These are phyloP conservation scores for Uria aalge DNA, from an alignment of 2,113 vertebrate species.

Conservation along the genomic window DNA sequence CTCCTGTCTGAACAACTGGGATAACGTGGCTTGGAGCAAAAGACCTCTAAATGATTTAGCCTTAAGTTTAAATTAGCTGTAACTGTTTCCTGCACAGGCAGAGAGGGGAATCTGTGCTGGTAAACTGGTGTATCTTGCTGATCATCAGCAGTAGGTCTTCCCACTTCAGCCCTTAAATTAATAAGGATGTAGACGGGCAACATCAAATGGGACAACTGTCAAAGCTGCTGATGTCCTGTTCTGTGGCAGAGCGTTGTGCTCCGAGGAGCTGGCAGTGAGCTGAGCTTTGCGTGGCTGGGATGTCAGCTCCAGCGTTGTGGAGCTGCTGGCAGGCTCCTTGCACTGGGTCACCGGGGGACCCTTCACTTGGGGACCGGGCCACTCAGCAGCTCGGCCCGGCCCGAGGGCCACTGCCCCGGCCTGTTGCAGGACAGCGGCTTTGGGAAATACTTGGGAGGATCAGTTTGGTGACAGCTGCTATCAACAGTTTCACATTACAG, in stretches of 20 bases:
- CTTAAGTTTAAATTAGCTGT: neutral
- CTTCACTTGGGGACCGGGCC: accelerated
- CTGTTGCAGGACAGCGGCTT: accelerated
- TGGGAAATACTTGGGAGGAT: accelerated
- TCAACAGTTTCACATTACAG: neutral
- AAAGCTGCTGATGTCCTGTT: accelerated
- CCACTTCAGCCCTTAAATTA: neutral
- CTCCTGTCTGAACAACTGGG: neutral
- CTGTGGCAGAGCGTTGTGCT: accelerated
- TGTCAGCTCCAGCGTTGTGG: accelerated
- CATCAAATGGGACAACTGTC: accelerated
- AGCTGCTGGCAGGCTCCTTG: too few relatives aligned
- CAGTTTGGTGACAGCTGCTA: neutral
- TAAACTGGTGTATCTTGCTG: too few relatives aligned
- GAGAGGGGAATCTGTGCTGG: neutral
- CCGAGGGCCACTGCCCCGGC: neutral
- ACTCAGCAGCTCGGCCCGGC: neutral
- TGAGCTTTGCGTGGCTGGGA: accelerated
- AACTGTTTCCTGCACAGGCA: neutral
- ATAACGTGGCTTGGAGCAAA: neutral
- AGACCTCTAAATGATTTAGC: neutral
- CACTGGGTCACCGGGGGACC: accelerated
- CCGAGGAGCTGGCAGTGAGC: accelerated
- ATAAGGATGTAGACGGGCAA: accelerated
- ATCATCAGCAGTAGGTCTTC: neutral